Evolutionary conservation across 2,888 invertebrate genomes (phyloP).

Genomic region (Polymixis lichenea): DNA sequence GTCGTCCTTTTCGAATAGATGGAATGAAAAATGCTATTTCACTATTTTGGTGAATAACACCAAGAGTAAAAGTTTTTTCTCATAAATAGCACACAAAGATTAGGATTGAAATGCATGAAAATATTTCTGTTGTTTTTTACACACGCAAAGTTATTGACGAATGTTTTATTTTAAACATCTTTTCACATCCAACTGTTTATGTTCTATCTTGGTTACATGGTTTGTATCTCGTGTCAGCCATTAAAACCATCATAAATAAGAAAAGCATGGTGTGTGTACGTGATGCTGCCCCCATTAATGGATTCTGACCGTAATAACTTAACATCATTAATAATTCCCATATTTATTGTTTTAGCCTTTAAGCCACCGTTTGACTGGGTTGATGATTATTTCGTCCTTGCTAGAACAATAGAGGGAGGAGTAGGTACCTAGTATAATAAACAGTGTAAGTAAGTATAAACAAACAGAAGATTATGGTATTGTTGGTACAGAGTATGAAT

Average conservation of each 20-base stretch:
- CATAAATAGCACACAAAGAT: neutral
- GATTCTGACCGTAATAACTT: slow-evolving; percentile 17
- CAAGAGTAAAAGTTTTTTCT: neutral
- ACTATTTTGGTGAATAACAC: neutral
- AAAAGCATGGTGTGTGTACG: neutral
- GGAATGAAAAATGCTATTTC: no score
- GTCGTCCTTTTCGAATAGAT: no score
- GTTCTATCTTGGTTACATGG: slow-evolving; percentile 8
- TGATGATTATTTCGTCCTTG: slow-evolving; percentile 56
- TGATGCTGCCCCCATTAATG: slow-evolving; percentile 1
- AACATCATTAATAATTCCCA: slow-evolving; percentile 21
- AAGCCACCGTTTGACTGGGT: slow-evolving; percentile 21
- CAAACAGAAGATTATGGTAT: slow-evolving; percentile 54
- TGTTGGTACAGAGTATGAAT: slow-evolving; percentile 48
- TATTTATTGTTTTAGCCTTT: slow-evolving; percentile 40
- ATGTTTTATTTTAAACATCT: slow-evolving; percentile 3
- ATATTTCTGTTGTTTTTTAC: neutral
- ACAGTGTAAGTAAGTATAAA: slow-evolving; percentile 23
- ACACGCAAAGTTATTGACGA: neutral
- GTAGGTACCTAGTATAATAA: slow-evolving; percentile 10
- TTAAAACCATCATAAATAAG: neutral
- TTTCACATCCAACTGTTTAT: neutral
- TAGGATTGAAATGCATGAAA: neutral
- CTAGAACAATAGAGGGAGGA: slow-evolving; percentile 50
- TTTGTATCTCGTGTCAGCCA: slow-evolving; percentile 12